Percentiles rank a stretch among this genome's conserved stretches.
phyloP scores from a whole-genome alignment of 2,113 vertebrate species.

The Indri indri region DNA sequence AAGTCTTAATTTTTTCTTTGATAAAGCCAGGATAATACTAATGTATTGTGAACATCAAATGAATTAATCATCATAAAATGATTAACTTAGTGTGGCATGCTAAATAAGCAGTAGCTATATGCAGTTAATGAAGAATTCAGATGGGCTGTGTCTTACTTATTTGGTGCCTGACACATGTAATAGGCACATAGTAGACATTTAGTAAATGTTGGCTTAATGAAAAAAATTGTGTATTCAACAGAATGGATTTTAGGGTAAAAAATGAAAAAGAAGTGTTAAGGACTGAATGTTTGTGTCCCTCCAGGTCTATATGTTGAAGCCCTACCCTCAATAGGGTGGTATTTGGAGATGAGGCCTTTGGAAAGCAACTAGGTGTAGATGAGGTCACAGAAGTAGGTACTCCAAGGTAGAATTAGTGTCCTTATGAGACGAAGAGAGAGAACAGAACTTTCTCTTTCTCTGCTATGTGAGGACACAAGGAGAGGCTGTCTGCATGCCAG shows the following conservation, averaged over 20 bases:
- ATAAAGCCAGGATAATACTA: neutral
- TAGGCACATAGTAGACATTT: neutral
- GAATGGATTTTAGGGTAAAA: neutral
- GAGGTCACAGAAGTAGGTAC: neutral
- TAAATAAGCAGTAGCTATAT: neutral
- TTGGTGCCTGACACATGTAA: neutral
- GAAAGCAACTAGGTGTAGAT: neutral
- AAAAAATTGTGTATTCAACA: neutral
- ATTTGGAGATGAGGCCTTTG: neutral
- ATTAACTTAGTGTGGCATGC: neutral
- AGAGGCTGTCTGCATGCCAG: too few species aligned
- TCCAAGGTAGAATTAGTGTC: neutral
- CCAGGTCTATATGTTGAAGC: neutral
- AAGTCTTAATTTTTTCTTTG: neutral
- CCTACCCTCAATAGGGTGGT: neutral
- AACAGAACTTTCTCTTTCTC: neutral
- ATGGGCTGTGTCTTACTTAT: neutral
- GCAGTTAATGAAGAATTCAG: neutral
- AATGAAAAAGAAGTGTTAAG: neutral
- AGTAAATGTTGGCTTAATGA: neutral
- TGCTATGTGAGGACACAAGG: neutral
- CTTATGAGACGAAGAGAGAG: too few species aligned
- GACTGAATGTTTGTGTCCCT: neutral
- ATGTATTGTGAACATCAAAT: neutral
- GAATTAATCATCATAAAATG: neutral